Evolutionary conservation across 2,888 invertebrate species (phyloP).

Genomic region (Rhopalosiphum nymphaeae): DNA sequence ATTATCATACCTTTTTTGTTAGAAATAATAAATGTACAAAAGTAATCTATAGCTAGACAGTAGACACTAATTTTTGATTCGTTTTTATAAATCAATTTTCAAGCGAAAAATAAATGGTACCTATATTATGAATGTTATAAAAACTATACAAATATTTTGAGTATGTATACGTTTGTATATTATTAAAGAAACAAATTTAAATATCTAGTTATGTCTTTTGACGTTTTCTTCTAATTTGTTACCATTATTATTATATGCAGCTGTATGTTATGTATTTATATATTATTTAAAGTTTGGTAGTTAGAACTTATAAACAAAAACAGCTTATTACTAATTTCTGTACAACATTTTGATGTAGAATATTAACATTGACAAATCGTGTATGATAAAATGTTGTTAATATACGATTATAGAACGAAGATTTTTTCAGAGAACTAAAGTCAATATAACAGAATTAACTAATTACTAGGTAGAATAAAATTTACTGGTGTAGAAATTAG

Average conservation of each 20-base stretch:
- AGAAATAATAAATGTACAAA: background rate
- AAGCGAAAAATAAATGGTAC: background rate
- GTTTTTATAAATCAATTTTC: background rate
- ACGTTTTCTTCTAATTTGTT: background rate
- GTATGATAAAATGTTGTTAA: background rate
- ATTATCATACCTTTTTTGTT: background rate
- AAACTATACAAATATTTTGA: background rate
- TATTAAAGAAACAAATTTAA: too few relatives aligned
- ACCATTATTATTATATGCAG: background rate
- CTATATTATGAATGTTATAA: background rate
- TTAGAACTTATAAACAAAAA: background rate
- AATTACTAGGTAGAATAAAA: background rate
- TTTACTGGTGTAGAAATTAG: background rate
- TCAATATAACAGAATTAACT: background rate
- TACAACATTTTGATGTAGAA: background rate
- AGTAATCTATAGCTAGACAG: background rate
- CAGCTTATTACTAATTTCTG: background rate
- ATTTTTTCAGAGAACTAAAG: background rate
- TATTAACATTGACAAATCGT: background rate
- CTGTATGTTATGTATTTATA: background rate
- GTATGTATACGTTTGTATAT: background rate
- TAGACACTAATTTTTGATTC: background rate
- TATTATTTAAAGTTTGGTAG: background rate
- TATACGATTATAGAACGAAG: background rate
- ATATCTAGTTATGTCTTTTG: background rate